Base-by-base conservation (phyloP, 2,113 vertebrate species). In the Eretmochelys imbricata region DNA sequence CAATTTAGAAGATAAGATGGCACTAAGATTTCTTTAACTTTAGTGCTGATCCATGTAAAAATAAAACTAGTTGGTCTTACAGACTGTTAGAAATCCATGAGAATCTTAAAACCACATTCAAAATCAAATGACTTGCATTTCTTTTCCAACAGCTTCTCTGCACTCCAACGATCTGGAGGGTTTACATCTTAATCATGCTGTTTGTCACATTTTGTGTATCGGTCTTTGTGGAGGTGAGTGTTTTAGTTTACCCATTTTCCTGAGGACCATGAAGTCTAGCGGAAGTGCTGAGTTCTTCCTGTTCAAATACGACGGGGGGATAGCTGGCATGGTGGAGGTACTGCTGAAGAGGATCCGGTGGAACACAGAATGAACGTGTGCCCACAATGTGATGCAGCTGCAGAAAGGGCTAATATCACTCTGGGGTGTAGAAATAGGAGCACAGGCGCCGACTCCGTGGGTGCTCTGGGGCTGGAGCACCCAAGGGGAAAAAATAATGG, bases 141-240 rank as follows among this genome's bases (percentile, higher is more conserved):
- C 46, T 97, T 88, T 95, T 88, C 84, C 38, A 57, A 89, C 94
- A 98, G 98, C 83, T 98, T 53, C 88, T 98, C 93, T 97, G 95
- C 69, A 97, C 97, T 75, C 98, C 98, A 46, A 87, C 93, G 19
- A 54, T 95, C 5, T 98, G 98, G 97, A 98, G 98, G 82, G 83
- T 98, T 92, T 98, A 89, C 0, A 13, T 98, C 80, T 91, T 98
- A 29, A 42, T 96, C 54, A 91, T 97, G 86, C 82, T 97, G 35
- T 4, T 98, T 55, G 81, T 72, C 87, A 97, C 90, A 3, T 98
- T 98, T 80, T 96, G 95, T 2, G 50, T 98, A 89, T 96, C 96
- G 12, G 95, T 97, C 88, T 95, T 97, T 89, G 97, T 95, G 10
- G 98, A 98, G 98, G 98, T 98, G 93, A 98, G 97, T 59, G 82